Conservation (phyloP, 2,888 invertebrate genomes). For the Drosophila anomalipes region DNA sequence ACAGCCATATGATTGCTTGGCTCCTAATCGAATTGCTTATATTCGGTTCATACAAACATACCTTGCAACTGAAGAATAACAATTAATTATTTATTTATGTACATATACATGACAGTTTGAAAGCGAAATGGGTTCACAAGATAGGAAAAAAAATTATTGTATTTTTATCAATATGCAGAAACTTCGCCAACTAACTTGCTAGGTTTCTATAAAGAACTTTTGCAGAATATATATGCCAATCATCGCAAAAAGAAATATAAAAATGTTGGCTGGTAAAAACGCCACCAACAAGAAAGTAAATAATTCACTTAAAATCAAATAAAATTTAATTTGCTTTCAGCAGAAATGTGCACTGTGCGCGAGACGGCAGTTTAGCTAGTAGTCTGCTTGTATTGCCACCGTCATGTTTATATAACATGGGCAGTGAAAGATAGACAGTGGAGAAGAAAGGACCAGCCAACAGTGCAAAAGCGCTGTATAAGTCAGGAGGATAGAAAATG, state of each 20-base stretch:
- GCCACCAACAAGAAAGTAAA: conserved; percentile 56
- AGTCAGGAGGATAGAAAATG: neutral
- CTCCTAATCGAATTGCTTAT: neutral
- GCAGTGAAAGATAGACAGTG: neutral
- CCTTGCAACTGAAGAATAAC: neutral
- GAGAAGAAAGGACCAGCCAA: neutral
- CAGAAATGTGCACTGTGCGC: conserved; percentile 52
- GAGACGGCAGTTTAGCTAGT: conserved; percentile 36
- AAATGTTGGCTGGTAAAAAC: conserved; percentile 27
- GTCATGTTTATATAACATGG: neutral
- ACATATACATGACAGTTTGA: neutral
- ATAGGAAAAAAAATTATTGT: neutral
- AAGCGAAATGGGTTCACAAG: no score
- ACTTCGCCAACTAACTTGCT: neutral
- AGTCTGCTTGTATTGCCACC: conserved; percentile 16
- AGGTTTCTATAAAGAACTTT: neutral
- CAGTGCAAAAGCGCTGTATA: neutral
- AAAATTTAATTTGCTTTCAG: conserved; percentile 71
- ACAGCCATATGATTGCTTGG: neutral
- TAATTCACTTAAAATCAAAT: conserved; percentile 77
- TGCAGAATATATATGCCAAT: neutral
- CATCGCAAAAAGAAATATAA: conserved; percentile 4
- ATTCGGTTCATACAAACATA: neutral
- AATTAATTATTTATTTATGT: neutral
- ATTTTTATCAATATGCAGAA: neutral